Evolutionary conservation across 2,888 invertebrate species (phyloP), one percentile per base, ranked within the genome.

Genomic region (Nysson spinosus): DNA sequence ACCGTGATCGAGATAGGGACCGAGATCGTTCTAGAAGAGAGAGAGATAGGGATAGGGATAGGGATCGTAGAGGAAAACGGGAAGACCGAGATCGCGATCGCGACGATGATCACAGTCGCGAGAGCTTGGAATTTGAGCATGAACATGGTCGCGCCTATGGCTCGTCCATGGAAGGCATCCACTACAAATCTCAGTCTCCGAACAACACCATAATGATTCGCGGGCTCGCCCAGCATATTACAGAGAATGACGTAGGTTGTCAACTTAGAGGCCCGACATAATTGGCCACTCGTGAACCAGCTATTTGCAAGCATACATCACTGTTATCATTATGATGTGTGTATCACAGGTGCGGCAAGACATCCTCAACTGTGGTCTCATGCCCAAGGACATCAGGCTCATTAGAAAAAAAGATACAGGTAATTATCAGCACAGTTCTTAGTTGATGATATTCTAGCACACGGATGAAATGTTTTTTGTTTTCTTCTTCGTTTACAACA

Each of bases 321-420:
- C 55, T 75, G 58, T 80, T 79, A 81, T 82, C 56, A 78, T 83
- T 69, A 77, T 79, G 60, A 78, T 78, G 58, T 81, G 82, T 81
- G 79, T 75, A 76, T 88, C 89, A 62, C 88, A 95, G 94, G 94
- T 96, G 78, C 91, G 93, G 78, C 92, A 93, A 84, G 94, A 94
- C 81, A 91, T 95, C 77, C 90, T 93, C 78, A 91, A 91, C 81
- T 92, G 92, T 85, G 93, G 93, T 66, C 89, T 95, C 69, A 91
- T 92, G 87, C 92, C 94, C 1, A 92, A 93, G 85, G 95, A 95
- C 84, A 94, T 96, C 80, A 90, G 96, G 37, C 89, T 96, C 32
- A 95, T 96, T 84, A 90, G 95, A 78, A 93, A 94, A 88, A 93
- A 93, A 89, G 93, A 94, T 85, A 94, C 95, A 91, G 95, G 95